A percentile compares a stretch with the other conserved stretches of the same genome.
Conservation (phyloP, 2,113 vertebrate genomes). For the Phaetusa simplex region DNA sequence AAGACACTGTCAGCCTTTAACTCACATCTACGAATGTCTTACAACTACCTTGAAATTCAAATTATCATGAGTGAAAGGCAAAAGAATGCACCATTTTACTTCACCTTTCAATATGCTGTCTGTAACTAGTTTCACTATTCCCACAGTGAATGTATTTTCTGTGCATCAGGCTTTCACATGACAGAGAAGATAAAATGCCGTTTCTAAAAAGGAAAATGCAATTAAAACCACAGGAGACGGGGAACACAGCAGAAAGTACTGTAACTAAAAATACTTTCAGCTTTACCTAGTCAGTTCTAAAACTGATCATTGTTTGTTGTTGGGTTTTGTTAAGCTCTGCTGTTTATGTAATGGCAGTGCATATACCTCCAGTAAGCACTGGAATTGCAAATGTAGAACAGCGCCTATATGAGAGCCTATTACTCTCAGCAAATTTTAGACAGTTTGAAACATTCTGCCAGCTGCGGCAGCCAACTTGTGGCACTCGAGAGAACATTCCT, state of each 20-base stretch:
- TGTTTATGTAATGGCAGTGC: neutral
- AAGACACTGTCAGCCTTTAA: neutral
- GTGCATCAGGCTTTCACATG: neutral
- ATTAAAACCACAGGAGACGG: conserved; percentile 3
- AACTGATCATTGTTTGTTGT: neutral
- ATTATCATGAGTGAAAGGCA: neutral
- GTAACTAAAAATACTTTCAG: conserved; percentile 25
- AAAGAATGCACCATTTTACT: neutral
- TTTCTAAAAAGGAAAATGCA: conserved; percentile 17
- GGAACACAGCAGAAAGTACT: neutral
- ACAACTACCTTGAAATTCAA: neutral
- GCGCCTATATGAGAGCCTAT: neutral
- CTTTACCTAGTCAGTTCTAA: conserved; percentile 25
- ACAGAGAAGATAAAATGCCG: neutral
- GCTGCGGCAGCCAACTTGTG: conserved; percentile 26
- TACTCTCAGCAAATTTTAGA: conserved; percentile 6
- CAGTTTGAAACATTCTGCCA: conserved; percentile 7
- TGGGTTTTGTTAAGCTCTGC: conserved; percentile 31
- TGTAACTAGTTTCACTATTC: neutral
- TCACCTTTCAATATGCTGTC: neutral
- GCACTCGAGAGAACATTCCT: neutral
- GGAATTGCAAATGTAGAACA: neutral
- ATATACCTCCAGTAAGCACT: neutral
- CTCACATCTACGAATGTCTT: neutral
- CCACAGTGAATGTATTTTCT: neutral